These are phyloP conservation scores for Lontra canadensis DNA, from an alignment of 2,113 vertebrate species.

Conservation along the genomic window DNA sequence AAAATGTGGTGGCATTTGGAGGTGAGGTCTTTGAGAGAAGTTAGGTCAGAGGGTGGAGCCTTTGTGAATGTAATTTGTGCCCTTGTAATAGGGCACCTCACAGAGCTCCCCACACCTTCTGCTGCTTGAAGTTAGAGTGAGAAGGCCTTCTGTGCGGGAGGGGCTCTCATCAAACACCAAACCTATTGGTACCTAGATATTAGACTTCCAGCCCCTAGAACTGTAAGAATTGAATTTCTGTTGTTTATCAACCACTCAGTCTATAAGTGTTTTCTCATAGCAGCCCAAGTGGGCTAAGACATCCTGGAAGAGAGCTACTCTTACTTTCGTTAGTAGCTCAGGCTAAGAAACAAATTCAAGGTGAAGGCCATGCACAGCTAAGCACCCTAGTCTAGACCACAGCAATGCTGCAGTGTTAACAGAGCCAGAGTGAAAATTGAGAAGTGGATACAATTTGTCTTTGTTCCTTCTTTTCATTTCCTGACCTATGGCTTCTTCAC, in stretches of 20 bases:
- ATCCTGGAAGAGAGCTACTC: neutral
- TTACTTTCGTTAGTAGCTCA: neutral
- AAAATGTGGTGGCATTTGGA: neutral
- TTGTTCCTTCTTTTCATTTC: neutral
- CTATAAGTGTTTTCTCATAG: neutral
- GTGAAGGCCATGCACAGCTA: neutral
- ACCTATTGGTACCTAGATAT: neutral
- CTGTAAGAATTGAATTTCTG: neutral
- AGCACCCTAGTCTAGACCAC: fast-evolving
- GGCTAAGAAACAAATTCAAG: neutral
- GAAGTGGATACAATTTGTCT: neutral
- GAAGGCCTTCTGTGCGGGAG: neutral
- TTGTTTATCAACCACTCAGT: neutral
- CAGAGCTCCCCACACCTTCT: neutral
- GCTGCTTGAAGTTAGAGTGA: neutral
- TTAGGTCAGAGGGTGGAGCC: neutral
- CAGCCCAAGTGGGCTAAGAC: neutral
- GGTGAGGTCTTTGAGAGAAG: neutral
- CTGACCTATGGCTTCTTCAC: neutral
- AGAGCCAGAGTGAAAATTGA: neutral
- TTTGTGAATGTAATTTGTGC: neutral
- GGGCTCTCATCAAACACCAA: neutral
- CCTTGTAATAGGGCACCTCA: neutral
- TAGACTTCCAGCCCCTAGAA: neutral
- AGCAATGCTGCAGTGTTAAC: neutral